Evolutionary conservation across 2,797 vertebrate genomes (phyloP).

Genomic region (Scarus forsteni): DNA sequence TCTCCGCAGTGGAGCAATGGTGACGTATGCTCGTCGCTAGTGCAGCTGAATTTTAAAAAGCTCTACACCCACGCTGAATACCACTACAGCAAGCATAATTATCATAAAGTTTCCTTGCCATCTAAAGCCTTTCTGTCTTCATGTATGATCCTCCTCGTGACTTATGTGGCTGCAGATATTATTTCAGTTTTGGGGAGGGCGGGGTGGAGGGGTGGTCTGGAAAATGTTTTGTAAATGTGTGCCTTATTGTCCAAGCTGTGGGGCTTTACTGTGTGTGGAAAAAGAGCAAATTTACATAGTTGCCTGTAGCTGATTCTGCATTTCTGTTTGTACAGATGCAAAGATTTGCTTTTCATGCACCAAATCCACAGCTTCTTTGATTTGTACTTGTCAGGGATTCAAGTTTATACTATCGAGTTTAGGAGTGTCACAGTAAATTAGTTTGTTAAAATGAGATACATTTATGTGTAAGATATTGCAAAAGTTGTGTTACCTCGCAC

Average conservation of each 20-base stretch:
- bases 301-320: conserved; percentile 2
- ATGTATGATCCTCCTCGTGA: conserved; percentile 49
- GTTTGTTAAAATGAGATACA: no score
- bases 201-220: conserved; percentile 10
- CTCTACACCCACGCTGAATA: conserved; percentile 83
- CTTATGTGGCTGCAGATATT: conserved; percentile 57
- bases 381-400: conserved; percentile 3
- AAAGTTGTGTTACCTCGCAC: no score
- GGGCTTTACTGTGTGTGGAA: conserved; percentile 20
- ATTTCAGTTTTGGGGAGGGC: conserved; percentile 41
- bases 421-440: no score
- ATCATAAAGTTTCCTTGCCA: conserved; percentile 78
- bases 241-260: conserved; percentile 33
- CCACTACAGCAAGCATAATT: conserved; percentile 84
- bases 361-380: conserved; percentile 44
- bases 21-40: conserved; percentile 83
- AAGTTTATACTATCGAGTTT: no score
- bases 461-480: no score
- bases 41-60: conserved; percentile 90
- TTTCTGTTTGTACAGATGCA: not conserved
- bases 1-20: conserved; percentile 86
- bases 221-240: conserved; percentile 44
- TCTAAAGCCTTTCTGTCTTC: conserved; percentile 64
- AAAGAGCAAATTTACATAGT: conserved; percentile 34
- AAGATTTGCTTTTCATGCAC: conserved; percentile 13